phyloP scores from a whole-genome alignment of 2,888 invertebrate genomes.

The Calephelis perditalis region DNA sequence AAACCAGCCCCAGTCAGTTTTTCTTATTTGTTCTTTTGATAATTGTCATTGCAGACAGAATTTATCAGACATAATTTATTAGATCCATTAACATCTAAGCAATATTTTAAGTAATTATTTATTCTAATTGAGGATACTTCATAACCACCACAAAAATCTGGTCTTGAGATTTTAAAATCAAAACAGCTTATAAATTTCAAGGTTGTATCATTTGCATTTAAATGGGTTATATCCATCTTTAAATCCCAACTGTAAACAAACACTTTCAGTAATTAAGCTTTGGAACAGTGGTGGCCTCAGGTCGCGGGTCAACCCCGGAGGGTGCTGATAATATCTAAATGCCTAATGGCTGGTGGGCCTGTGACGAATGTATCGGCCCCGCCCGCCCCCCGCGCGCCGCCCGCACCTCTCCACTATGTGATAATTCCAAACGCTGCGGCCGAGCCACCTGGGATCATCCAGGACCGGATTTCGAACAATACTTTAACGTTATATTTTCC shows the following conservation, averaged over 20 bases:
- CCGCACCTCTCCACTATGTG: conserved; percentile 73
- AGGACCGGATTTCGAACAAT: conserved; percentile 53
- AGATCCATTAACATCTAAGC: too few species aligned
- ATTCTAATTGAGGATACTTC: too few species aligned
- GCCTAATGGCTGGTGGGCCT: conserved; percentile 79
- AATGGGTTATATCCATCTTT: conserved; percentile 14
- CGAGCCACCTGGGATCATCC: conserved; percentile 76
- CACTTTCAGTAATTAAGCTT: conserved; percentile 76
- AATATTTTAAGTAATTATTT: too few species aligned
- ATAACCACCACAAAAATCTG: too few species aligned
- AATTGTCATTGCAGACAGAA: too few species aligned
- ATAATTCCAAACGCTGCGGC: conserved; percentile 79
- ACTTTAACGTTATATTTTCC: conserved; percentile 17
- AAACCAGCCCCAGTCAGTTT: too few species aligned
- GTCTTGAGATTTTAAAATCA: too few species aligned
- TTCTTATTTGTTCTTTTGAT: too few species aligned
- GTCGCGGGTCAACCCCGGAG: conserved; percentile 71
- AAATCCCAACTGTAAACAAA: conserved; percentile 45
- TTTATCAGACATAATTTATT: too few species aligned
- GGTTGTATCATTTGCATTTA: conserved; percentile 15
- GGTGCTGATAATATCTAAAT: conserved; percentile 77
- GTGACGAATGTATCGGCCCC: conserved; percentile 75
- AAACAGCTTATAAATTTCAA: conserved; percentile 28
- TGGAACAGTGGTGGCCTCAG: conserved; percentile 61
- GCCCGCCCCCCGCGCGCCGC: conserved; percentile 39